Evolutionary conservation across 2,113 vertebrate genomes (phyloP).

Genomic region (Heterochromis multidens): DNA sequence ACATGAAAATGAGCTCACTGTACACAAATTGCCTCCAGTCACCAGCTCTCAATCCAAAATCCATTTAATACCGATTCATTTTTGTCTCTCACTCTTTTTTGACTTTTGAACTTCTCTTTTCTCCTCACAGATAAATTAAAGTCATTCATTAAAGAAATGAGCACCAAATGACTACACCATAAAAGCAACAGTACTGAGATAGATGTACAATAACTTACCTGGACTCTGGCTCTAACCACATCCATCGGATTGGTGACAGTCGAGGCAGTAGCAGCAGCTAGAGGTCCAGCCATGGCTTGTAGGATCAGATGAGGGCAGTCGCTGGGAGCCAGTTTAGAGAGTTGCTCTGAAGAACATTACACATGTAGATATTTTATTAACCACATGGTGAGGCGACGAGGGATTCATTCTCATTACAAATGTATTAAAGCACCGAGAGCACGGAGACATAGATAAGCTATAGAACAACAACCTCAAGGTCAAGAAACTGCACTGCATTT

Average conservation of each 20-base stretch:
- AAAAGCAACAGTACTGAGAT: background rate
- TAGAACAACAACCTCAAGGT: background rate
- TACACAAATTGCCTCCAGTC: too few species aligned
- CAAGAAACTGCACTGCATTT: background rate
- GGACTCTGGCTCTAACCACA: conserved; percentile 91
- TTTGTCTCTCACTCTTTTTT: too few species aligned
- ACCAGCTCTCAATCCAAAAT: too few species aligned
- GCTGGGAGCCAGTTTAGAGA: conserved; percentile 86
- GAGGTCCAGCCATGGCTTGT: conserved; percentile 89
- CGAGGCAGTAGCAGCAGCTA: conserved; percentile 93
- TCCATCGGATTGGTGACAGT: conserved; percentile 98
- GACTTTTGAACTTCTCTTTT: too few species aligned
- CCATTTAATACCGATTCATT: too few species aligned
- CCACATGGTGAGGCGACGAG: background rate
- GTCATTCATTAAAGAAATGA: too few species aligned
- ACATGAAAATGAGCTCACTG: too few species aligned
- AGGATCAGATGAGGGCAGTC: conserved; percentile 94
- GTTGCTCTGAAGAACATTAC: conserved; percentile 81
- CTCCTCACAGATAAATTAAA: too few species aligned
- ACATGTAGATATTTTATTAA: background rate
- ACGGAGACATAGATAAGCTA: background rate
- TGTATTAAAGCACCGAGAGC: background rate
- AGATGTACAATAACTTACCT: conserved; percentile 73
- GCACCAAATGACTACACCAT: too few species aligned
- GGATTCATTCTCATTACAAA: background rate